Conservation (phyloP, 1,140 invertebrate genomes). For the Cotesia vestalis region DNA sequence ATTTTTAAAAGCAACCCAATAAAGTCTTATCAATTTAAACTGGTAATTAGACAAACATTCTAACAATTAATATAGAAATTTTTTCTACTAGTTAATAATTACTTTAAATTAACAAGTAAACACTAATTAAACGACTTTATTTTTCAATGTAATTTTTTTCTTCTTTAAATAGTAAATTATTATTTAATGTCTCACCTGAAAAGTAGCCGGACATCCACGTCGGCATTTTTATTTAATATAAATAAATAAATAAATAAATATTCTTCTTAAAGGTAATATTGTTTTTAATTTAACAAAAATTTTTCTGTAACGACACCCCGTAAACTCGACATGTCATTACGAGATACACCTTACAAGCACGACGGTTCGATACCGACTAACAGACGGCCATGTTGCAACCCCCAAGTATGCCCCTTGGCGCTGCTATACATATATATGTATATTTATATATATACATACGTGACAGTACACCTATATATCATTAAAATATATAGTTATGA, state of each 20-base stretch:
- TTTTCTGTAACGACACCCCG: conserved; percentile 3
- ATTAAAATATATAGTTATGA: too few species aligned
- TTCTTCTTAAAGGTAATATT: neutral
- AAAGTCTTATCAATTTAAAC: too few species aligned
- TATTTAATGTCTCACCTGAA: too few species aligned
- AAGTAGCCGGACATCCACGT: neutral
- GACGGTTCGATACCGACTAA: conserved; percentile 59
- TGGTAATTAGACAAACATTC: too few species aligned
- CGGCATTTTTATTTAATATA: neutral
- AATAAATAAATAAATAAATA: neutral
- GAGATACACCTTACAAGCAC: conserved; percentile 32
- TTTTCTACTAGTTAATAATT: too few species aligned
- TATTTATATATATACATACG: neutral
- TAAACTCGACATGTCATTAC: conserved; percentile 26
- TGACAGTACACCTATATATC: neutral
- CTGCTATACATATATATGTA: conserved; percentile 3
- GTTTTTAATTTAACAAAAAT: neutral
- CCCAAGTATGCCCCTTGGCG: conserved; percentile 42
- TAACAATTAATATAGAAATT: too few species aligned
- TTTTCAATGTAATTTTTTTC: neutral
- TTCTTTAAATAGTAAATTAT: too few species aligned
- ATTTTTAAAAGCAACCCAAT: too few species aligned
- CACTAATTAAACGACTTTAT: too few species aligned
- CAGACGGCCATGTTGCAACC: conserved; percentile 55
- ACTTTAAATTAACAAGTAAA: neutral